These are phyloP conservation scores for Cercopithecus mona DNA, from an alignment of 2,113 vertebrate species.

Conservation along the genomic window DNA sequence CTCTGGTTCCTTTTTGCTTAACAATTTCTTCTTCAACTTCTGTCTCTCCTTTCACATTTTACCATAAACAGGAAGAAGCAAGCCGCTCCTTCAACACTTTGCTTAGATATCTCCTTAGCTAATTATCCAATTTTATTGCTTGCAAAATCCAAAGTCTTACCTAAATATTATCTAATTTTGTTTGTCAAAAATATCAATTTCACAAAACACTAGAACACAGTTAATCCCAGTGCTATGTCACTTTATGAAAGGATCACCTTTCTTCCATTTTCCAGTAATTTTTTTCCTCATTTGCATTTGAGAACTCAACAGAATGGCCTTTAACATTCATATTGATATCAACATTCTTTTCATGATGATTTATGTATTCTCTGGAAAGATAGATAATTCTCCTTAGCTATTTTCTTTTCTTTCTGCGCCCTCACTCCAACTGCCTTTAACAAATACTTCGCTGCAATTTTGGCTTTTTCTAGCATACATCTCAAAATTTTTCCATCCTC, in stretches of 20 bases:
- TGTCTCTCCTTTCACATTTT: not conserved
- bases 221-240: not conserved
- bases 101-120: not conserved
- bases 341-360: not conserved
- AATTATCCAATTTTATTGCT: not conserved
- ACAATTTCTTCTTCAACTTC: not conserved
- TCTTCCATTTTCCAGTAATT: not conserved
- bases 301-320: not conserved
- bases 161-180: too few species aligned
- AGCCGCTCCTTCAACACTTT: not conserved
- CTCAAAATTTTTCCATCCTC: not conserved
- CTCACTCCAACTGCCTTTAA: not conserved
- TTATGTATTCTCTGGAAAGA: not conserved
- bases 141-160: not conserved
- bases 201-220: not conserved
- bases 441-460: not conserved
- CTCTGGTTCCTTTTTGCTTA: not conserved
- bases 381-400: not conserved
- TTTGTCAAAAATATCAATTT: too few species aligned
- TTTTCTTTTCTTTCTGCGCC: not conserved
- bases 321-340: not conserved
- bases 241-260: not conserved
- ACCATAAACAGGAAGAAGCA: not conserved
- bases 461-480: not conserved
- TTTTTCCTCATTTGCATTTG: not conserved